A percentile compares a stretch with the other conserved stretches of the same genome.
Conservation (phyloP, 1,140 invertebrate genomes). For the Procambarus clarkii region DNA sequence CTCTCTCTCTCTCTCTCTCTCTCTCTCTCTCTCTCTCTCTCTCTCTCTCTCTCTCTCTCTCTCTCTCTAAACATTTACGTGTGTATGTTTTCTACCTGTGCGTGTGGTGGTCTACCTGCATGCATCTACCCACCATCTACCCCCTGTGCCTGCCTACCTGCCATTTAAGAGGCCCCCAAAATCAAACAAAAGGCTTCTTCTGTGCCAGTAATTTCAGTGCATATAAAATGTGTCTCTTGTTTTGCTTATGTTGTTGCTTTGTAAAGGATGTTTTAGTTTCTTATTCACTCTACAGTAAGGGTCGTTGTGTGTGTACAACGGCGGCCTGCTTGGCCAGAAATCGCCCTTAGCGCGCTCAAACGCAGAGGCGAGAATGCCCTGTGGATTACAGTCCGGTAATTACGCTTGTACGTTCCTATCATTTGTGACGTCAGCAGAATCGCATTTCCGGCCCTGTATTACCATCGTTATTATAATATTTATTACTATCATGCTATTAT, state of each 20-base stretch:
- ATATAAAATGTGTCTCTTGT: slow-evolving; percentile 22
- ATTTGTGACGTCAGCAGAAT: slow-evolving; percentile 63
- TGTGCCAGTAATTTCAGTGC: slow-evolving; percentile 21
- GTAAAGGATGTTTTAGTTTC: slow-evolving; percentile 45
- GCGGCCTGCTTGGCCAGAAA: not conserved
- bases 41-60: too few species aligned
- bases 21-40: too few species aligned
- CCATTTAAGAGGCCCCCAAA: not conserved
- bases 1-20: too few species aligned
- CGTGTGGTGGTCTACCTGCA: not conserved
- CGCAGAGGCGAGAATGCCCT: slow-evolving; percentile 26
- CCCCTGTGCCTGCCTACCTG: not conserved
- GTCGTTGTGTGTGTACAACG: not conserved
- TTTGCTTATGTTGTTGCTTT: not conserved
- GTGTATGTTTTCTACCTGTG: not conserved
- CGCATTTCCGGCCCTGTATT: slow-evolving; percentile 45
- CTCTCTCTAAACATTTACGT: too few species aligned
- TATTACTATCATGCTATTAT: slow-evolving; percentile 56
- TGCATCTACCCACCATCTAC: not conserved
- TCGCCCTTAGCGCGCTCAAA: slow-evolving; percentile 2
- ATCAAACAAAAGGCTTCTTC: not conserved
- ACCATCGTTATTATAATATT: slow-evolving; percentile 64
- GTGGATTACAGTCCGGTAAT: not conserved
- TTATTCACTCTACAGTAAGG: slow-evolving; percentile 24
- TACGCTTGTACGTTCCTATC: slow-evolving; percentile 40